Conservation (phyloP, 2,113 vertebrate species). For the Tupaia chinensis region DNA sequence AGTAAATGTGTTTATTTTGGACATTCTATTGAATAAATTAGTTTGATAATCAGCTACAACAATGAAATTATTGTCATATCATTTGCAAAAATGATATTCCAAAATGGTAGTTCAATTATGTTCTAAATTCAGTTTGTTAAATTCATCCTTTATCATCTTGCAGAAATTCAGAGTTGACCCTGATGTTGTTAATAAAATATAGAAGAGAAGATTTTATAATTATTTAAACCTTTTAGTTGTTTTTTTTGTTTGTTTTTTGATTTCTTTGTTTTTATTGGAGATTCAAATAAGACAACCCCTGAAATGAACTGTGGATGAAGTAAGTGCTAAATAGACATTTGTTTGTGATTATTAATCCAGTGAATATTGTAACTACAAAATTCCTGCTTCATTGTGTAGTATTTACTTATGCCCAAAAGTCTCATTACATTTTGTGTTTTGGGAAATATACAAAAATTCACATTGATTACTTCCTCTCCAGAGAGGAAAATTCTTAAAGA, state of each 20-base stretch:
- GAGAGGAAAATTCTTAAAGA: not conserved
- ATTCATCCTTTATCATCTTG: not conserved
- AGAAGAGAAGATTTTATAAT: not conserved
- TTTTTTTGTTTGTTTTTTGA: not conserved
- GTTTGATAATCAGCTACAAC: not conserved
- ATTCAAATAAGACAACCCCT: not conserved
- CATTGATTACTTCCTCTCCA: not conserved
- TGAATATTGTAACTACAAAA: not conserved
- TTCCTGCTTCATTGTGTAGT: not conserved
- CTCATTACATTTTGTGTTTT: not conserved
- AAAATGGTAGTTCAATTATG: not conserved
- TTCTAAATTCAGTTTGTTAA: not conserved
- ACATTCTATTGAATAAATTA: not conserved
- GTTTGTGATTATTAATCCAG: not conserved
- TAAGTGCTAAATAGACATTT: not conserved
- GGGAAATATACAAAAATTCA: not conserved
- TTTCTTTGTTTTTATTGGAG: not conserved
- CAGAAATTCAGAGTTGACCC: not conserved
- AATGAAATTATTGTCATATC: not conserved
- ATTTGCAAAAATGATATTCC: not conserved
- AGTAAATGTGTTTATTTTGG: not conserved
- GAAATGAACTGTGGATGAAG: not conserved
- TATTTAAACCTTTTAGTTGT: not conserved
- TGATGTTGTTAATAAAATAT: not conserved
- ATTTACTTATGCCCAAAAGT: not conserved